Percentiles rank a stretch among this genome's conserved stretches.
phyloP scores from a whole-genome alignment of 2,797 vertebrate genomes.

The Numenius phaeopus region DNA sequence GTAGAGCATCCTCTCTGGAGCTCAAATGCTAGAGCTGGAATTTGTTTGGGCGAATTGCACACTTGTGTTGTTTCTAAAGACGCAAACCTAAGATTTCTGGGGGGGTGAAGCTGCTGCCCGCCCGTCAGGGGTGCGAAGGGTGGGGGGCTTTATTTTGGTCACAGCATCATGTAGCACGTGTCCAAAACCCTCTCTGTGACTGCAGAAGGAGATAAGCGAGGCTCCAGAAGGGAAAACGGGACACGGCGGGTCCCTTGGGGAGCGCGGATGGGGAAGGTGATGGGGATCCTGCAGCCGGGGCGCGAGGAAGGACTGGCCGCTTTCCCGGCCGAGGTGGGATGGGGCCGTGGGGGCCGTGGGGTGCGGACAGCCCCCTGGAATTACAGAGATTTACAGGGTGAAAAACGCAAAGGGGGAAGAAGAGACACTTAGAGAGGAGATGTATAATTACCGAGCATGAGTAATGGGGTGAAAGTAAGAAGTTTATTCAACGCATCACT shows the following conservation, averaged over 20 bases:
- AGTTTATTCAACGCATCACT: not conserved
- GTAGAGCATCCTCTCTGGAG: not conserved
- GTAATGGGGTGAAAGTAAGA: slow-evolving; percentile 43
- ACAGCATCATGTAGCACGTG: rapidly evolving
- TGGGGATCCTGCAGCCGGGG: not conserved
- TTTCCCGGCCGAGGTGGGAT: not conserved
- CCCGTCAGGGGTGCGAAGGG: rapidly evolving
- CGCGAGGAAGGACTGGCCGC: rapidly evolving
- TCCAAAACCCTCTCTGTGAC: not conserved
- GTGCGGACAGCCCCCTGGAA: not conserved
- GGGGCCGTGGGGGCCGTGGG: not conserved
- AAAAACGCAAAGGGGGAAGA: not conserved
- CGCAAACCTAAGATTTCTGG: no score
- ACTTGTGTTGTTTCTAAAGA: no score
- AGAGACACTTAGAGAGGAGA: not conserved
- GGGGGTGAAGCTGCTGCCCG: not conserved
- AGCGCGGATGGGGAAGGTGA: not conserved
- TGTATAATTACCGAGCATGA: not conserved
- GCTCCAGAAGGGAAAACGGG: not conserved
- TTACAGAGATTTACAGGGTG: slow-evolving; percentile 3
- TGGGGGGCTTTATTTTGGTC: not conserved
- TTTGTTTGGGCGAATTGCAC: no score
- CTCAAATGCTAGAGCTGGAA: no score
- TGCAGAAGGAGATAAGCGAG: not conserved
- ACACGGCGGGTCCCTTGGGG: rapidly evolving